Conservation (phyloP, 2,113 vertebrate genomes). For the Menura novaehollandiae region DNA sequence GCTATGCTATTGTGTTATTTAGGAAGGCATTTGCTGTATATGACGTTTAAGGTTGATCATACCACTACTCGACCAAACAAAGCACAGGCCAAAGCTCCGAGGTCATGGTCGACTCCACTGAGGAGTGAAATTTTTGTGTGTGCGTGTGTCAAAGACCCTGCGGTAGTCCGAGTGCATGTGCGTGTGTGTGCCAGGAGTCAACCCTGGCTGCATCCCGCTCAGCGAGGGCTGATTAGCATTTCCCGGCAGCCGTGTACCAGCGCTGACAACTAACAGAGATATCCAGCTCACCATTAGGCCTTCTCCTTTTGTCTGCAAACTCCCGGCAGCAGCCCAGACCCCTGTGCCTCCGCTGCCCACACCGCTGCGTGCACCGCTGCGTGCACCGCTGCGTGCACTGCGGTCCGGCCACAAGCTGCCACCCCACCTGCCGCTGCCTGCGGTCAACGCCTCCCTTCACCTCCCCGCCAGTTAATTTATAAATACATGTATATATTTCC, state of each 20-base stretch:
- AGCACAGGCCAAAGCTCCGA: conserved; percentile 79
- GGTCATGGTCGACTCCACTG: conserved; percentile 77
- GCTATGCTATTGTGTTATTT: conserved; percentile 88
- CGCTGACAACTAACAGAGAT: conserved; percentile 95
- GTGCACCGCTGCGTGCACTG: not conserved
- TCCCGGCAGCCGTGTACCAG: conserved; percentile 84
- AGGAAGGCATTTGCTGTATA: conserved; percentile 86
- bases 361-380: not conserved
- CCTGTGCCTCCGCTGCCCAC: not conserved
- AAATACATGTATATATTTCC: not conserved
- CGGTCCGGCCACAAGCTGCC: not conserved
- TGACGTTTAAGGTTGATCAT: conserved; percentile 89
- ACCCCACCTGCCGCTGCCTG: not conserved
- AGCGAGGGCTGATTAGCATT: conserved; percentile 85
- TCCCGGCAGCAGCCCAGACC: not conserved
- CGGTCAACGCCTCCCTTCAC: rapidly evolving
- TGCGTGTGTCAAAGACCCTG: not conserved
- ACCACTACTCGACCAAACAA: conserved; percentile 82
- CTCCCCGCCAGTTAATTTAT: rapidly evolving
- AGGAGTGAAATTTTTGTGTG: not conserved
- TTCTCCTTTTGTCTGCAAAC: conserved; percentile 80
- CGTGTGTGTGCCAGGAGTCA: not conserved
- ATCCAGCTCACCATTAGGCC: conserved; percentile 84
- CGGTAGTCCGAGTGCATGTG: not conserved
- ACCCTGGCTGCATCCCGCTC: conserved; percentile 30